Conservation (phyloP, 1,140 invertebrate genomes). For the Bombus turneri region DNA sequence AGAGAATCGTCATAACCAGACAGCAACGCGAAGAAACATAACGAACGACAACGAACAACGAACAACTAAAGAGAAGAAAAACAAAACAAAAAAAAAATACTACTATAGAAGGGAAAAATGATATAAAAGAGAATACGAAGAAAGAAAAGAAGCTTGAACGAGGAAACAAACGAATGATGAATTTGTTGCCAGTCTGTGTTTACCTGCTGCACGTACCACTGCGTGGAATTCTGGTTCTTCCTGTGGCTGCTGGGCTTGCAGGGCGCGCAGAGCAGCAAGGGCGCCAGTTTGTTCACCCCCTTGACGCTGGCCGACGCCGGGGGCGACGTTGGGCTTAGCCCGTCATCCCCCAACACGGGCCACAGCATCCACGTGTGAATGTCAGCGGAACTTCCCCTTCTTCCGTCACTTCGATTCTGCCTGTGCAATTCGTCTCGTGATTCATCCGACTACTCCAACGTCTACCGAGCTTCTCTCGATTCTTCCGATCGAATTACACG, state of each 20-base stretch:
- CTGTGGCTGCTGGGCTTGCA: conserved; percentile 74
- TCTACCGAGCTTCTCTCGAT: neutral
- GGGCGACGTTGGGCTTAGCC: conserved; percentile 78
- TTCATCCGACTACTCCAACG: neutral
- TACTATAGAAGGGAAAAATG: neutral
- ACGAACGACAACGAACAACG: neutral
- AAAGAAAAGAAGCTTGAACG: neutral
- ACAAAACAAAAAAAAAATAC: neutral
- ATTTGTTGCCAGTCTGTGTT: conserved; percentile 62
- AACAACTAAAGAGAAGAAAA: neutral
- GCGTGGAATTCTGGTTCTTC: conserved; percentile 78
- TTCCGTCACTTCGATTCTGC: conserved; percentile 45
- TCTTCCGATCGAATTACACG: neutral
- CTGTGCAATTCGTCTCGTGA: conserved; percentile 47
- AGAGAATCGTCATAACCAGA: neutral
- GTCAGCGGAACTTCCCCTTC: conserved; percentile 36
- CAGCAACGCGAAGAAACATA: neutral
- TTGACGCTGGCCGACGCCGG: conserved; percentile 65
- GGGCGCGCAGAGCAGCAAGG: conserved; percentile 78
- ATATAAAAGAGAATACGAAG: neutral
- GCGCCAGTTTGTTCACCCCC: conserved; percentile 77
- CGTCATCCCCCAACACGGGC: conserved; percentile 80
- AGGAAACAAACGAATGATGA: conserved; percentile 17
- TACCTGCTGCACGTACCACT: conserved; percentile 83
- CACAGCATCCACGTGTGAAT: conserved; percentile 80